phyloP scores from a whole-genome alignment of 1,140 invertebrate genomes.

The Drosophila tsacasi region DNA sequence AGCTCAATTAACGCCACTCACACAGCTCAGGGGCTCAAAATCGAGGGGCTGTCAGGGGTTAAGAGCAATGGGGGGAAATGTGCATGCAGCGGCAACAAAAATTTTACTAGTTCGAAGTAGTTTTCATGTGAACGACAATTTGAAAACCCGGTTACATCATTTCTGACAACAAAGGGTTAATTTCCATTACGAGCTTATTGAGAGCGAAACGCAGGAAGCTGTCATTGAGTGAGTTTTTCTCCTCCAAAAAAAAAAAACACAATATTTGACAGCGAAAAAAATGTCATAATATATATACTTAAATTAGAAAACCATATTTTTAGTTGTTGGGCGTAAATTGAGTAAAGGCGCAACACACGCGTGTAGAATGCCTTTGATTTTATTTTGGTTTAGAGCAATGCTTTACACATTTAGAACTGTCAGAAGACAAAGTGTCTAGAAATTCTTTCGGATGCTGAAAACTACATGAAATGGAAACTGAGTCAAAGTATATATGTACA shows the following conservation, averaged over 20 bases:
- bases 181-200: slow-evolving; percentile 51
- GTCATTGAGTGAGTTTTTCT: slow-evolving; percentile 29
- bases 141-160: slow-evolving; percentile 75
- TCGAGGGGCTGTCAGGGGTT: slow-evolving; percentile 8
- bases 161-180: slow-evolving; percentile 58
- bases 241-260: slow-evolving; percentile 5
- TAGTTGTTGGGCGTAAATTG: slow-evolving; percentile 33
- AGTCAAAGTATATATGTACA: slow-evolving; percentile 9
- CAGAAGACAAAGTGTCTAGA: slow-evolving; percentile 62
- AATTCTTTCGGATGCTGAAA: slow-evolving; percentile 19
- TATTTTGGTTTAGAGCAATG: slow-evolving; percentile 28
- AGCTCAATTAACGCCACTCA: slow-evolving; percentile 80
- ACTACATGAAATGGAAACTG: slow-evolving; percentile 43
- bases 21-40: slow-evolving; percentile 21
- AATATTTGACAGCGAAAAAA: background rate
- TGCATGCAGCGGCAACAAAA: slow-evolving; percentile 65
- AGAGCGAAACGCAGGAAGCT: slow-evolving; percentile 51
- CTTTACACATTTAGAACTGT: slow-evolving; percentile 78
- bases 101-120: slow-evolving; percentile 75
- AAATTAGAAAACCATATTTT: slow-evolving; percentile 48
- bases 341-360: slow-evolving; percentile 20
- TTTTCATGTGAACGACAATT: slow-evolving; percentile 72
- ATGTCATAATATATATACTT: slow-evolving; percentile 29
- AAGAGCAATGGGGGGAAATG: background rate
- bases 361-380: slow-evolving; percentile 50